Percentiles rank a stretch among this genome's conserved stretches.
Conservation (phyloP, 2,888 invertebrate species). For the Diadromus collaris region DNA sequence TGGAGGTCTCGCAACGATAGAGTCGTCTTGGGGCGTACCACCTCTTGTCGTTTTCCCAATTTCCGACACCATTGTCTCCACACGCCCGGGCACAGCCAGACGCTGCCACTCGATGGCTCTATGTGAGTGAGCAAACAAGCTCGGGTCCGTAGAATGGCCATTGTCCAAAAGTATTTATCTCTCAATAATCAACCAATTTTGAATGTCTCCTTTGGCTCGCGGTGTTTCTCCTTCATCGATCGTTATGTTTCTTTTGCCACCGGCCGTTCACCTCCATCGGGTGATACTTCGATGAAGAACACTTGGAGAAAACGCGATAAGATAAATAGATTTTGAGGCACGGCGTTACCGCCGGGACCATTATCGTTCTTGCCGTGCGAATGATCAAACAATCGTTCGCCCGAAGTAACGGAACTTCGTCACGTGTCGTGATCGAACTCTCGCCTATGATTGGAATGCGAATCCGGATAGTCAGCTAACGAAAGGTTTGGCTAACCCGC, state of each 20-base stretch:
- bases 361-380: slow-evolving; percentile 34
- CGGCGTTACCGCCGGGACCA: slow-evolving; percentile 23
- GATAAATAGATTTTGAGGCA: slow-evolving; percentile 58
- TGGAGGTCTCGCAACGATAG: slow-evolving; percentile 7
- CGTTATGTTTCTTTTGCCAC: neutral
- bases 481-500: neutral
- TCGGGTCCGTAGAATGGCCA: slow-evolving; percentile 24
- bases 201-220: slow-evolving; percentile 26
- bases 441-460: slow-evolving; percentile 71
- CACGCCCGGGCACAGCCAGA: slow-evolving; percentile 22
- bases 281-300: slow-evolving; percentile 51
- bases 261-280: slow-evolving; percentile 27
- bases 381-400: slow-evolving; percentile 45
- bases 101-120: neutral
- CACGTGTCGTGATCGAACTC: slow-evolving; percentile 57
- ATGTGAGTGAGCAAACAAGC: slow-evolving; percentile 34
- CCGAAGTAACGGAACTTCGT: slow-evolving; percentile 7
- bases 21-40: slow-evolving; percentile 6
- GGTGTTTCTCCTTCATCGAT: slow-evolving; percentile 25
- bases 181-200: slow-evolving; percentile 54
- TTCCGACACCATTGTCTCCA: slow-evolving; percentile 32
- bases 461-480: slow-evolving; percentile 52
- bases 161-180: slow-evolving; percentile 54
- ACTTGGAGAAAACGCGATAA: slow-evolving; percentile 49
- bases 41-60: slow-evolving; percentile 34